Percentiles rank a stretch among this genome's conserved stretches.
These are phyloP conservation scores for Vimba vimba DNA, from an alignment of 2,113 vertebrate species.

Conservation along the genomic window DNA sequence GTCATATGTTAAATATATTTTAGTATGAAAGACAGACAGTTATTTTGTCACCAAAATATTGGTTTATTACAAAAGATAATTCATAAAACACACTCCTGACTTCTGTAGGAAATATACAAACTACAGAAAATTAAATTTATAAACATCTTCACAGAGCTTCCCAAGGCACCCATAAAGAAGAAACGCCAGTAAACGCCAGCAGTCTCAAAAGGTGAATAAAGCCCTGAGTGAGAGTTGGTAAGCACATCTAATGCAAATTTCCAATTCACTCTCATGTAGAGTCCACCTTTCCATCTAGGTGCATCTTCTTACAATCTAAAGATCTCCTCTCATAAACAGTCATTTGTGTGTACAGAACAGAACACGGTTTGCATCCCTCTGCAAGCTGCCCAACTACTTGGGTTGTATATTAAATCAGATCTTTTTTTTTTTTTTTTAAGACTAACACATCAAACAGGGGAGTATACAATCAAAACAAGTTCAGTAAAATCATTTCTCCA, in stretches of 20 bases:
- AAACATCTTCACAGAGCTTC: constrained; percentile 55
- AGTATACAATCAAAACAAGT: background rate
- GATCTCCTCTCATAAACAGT: background rate
- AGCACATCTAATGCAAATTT: constrained; percentile 29
- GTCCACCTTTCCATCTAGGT: background rate
- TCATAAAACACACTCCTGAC: constrained; percentile 49
- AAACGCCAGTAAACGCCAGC: constrained; percentile 41
- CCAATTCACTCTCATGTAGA: constrained; percentile 25
- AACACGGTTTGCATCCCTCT: background rate
- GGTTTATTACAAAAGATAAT: constrained; percentile 70
- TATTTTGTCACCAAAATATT: constrained; percentile 59
- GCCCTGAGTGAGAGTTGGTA: constrained; percentile 51
- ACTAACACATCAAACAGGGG: background rate
- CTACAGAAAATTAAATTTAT: constrained; percentile 58
- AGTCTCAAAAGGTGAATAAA: constrained; percentile 45
- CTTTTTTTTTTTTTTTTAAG: background rate
- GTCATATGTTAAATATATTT: background rate
- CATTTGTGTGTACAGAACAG: constrained; percentile 9
- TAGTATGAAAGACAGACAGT: background rate
- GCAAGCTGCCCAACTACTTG: constrained; percentile 8
- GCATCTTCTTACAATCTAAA: background rate
- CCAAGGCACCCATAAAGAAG: constrained; percentile 59
- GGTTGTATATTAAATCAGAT: constrained; percentile 24
- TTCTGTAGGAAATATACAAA: constrained; percentile 69
- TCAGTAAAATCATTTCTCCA: background rate